Evolutionary conservation across 2,888 invertebrate species (phyloP), one percentile per base, ranked within the genome.

Genomic region (Scrobipalpa atriplicella): DNA sequence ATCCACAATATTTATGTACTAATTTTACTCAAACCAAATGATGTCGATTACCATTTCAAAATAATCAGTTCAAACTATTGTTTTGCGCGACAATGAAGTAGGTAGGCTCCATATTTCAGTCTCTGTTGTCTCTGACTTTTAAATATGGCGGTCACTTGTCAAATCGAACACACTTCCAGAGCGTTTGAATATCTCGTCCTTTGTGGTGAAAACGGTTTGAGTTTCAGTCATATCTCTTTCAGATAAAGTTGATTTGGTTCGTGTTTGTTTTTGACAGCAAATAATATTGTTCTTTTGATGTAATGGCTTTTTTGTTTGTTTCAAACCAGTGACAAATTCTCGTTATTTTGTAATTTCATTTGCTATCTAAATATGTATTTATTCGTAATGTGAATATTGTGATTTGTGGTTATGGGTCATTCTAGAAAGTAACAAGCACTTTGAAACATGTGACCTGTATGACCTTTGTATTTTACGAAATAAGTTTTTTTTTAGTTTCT

Each of bases 141-240:
- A 72, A 71, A 73, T 69, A 73, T 71, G 69, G 68, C 65, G 62
- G 66, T 41, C 65, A 69, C 73, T 69, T 72, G 67, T 71, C 67
- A 69, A 65, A 18, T 66, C 68, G 56, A 58, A 47, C 64, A 52
- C 18, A 62, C 21, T 61, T 47, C 62, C 6, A 62, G 47, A 43
- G 29, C 47, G 18, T 41, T 21, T 39, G n/a, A 62, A 47, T 29
- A 47, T 38, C 38, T 16, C 16, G n/a, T 58, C 9, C n/a, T 29
- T 11, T 29, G n/a, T 29, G n/a, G 29, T 29, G 16, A 16, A 39
- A 39, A 39, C 16, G 16, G 10, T 16, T 60, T 9, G 19, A 43
- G 19, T 62, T 43, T 43, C 62, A 62, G 10, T 41, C 43, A 43
- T 43, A 21, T 62, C 29, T 18, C 41, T 39, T 21, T n/a, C 41